Conservation (phyloP, 2,797 vertebrate genomes). For the Notamacropus eugenii region DNA sequence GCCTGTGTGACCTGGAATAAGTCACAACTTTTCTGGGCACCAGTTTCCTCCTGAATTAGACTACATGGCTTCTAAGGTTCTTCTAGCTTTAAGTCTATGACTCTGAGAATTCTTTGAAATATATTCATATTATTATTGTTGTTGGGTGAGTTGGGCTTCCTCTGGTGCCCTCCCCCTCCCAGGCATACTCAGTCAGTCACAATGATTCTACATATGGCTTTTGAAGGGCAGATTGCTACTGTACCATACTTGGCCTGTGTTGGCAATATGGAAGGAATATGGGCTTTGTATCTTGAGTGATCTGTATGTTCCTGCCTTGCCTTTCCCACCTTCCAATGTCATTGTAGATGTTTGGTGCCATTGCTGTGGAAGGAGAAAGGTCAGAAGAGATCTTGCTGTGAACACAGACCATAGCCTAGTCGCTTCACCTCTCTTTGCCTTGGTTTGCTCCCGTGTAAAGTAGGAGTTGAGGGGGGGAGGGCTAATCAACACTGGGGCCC, state of each 20-base stretch:
- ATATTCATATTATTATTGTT: background rate
- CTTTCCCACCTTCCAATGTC: background rate
- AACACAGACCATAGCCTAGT: background rate
- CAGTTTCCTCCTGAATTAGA: background rate
- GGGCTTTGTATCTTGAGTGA: background rate
- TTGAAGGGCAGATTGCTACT: background rate
- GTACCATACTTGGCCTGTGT: background rate
- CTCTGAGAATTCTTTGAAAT: background rate
- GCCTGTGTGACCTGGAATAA: background rate
- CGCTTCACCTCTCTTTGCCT: background rate
- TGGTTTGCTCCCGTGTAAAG: background rate
- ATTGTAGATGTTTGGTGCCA: background rate
- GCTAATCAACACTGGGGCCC: background rate
- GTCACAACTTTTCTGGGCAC: background rate
- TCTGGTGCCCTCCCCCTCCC: background rate
- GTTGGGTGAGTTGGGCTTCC: background rate
- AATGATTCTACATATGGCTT: background rate
- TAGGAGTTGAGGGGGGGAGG: background rate
- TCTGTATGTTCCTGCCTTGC: background rate
- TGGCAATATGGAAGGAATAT: background rate
- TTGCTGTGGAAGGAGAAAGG: background rate
- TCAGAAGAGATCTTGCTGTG: background rate
- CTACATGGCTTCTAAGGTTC: background rate
- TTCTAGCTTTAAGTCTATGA: background rate
- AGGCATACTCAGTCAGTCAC: background rate